Evolutionary conservation across 2,113 vertebrate species (phyloP), one percentile per base, ranked within the genome.

Genomic region (Pangasianodon gigas): DNA sequence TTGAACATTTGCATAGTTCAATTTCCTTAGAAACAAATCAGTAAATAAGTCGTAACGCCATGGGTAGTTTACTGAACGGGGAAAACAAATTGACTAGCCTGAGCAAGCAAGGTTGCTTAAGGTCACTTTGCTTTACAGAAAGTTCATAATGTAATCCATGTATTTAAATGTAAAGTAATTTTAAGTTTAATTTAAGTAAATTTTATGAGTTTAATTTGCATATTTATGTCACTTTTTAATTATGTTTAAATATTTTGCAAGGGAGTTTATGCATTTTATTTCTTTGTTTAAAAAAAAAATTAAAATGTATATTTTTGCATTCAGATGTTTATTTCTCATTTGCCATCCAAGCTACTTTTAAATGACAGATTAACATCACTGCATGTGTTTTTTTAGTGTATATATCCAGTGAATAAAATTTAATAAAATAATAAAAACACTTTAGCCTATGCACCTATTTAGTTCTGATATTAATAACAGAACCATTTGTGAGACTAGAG

Each of bases 301-400:
- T 89, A 88, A 91, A 91, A 41, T 6, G 54, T 90, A 80, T 92
- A 90, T 92, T 90, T 92, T 92, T 89, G 16, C 60, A 92, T n/a
- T 79, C 81, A 67, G 24, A 44, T 74, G 29, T 62, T 16, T 75
- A 82, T 60, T 87, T 84, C n/a, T 62, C 14, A 48, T 67, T 79
- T 86, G 13, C 0, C 14, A 75, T 21, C 11, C 24, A 32, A 14
- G 16, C 37, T 11, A 16, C 10, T 62, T 67, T 69, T 41, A 81
- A 69, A 86, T 54, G 7, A 74, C 67, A 6, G 67, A 69, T 56
- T 56, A 44, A 48, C 44, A 80, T 62, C 8, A 19, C 65, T 86
- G 62, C 29, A 2, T 54, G 85, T 74, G 65, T n/a, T 71, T 56
- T 56, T 6, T 44, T 26, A 41, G 8, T 62, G 82, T 82, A 88